A percentile compares a stretch with the other conserved stretches of the same genome.
phyloP scores from a whole-genome alignment of 2,113 vertebrate species.

The Regulus satrapa region DNA sequence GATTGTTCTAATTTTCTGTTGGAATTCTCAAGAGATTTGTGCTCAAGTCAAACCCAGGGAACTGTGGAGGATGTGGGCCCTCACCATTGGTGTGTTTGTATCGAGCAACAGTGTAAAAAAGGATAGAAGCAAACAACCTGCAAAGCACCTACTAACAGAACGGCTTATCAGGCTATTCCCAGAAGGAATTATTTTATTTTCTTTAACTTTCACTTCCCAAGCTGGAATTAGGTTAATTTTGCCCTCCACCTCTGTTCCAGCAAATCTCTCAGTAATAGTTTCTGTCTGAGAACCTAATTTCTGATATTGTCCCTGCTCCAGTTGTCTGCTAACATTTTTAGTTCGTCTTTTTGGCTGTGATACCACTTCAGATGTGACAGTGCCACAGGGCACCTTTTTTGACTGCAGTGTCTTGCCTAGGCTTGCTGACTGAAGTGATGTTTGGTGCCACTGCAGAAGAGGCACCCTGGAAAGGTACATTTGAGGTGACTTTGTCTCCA shows the following conservation, averaged over 20 bases:
- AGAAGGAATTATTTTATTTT: background rate
- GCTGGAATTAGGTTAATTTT: background rate
- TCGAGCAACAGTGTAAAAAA: background rate
- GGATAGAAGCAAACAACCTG: background rate
- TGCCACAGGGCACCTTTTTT: background rate
- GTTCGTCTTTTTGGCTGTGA: background rate
- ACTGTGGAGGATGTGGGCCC: background rate
- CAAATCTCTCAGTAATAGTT: background rate
- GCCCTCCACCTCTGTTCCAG: background rate
- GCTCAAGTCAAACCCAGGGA: background rate
- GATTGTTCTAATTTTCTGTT: background rate
- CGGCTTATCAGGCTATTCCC: background rate
- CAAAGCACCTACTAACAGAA: background rate
- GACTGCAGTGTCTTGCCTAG: background rate
- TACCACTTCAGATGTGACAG: accelerated
- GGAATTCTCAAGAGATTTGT: background rate
- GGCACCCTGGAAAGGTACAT: background rate
- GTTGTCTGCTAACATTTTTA: background rate
- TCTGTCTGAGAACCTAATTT: background rate
- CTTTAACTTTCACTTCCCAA: background rate
- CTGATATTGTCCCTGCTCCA: background rate
- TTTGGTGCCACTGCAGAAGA: background rate
- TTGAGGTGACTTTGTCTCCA: background rate
- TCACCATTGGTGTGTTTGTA: background rate
- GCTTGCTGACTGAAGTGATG: background rate